Conservation (phyloP, 2,113 vertebrate genomes). For the cattle (Bos taurus) region ARS-UCD2.0 NC_037330.1:57004501-57005000, state of each 20-base stretch:
- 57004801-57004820: not conserved
- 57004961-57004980: not conserved
- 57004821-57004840: not conserved
- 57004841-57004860: slow-evolving; percentile 7
- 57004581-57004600: not conserved
- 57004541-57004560: not conserved
- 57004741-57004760: not conserved
- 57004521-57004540: not conserved
- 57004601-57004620: not conserved
- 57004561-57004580: not conserved
- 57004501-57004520: not conserved
- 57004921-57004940: not conserved
- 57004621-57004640: not conserved
- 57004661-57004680: not conserved
- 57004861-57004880: not conserved
- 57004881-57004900: not conserved
- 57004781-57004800: not conserved
- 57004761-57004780: slow-evolving; percentile 33
- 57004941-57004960: not conserved
- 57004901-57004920: not conserved
- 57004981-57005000: not conserved
- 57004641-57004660: not conserved
- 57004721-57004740: not conserved
- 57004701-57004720: not conserved
- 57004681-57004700: not conserved